These are phyloP conservation scores for Phrynocephalus versicolor DNA, from an alignment of 2,113 vertebrate genomes.

Conservation along the genomic window DNA sequence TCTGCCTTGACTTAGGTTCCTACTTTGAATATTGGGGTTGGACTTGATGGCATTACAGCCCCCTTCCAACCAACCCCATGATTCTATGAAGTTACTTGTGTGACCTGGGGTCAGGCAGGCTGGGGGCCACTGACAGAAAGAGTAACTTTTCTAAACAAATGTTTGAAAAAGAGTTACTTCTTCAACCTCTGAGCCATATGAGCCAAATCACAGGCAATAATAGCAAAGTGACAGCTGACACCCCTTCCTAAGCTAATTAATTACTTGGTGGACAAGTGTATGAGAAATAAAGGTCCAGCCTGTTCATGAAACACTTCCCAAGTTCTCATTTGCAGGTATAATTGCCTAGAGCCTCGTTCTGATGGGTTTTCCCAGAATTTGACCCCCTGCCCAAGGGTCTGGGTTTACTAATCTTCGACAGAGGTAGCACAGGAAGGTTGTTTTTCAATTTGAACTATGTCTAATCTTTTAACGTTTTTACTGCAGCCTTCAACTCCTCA, in stretches of 20 bases:
- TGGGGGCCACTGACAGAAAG: too few species aligned
- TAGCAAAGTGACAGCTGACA: background rate
- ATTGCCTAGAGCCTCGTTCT: rapidly evolving
- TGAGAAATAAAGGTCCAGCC: background rate
- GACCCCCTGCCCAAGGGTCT: background rate
- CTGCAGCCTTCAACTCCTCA: background rate
- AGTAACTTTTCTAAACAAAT: too few species aligned
- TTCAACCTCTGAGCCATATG: too few species aligned
- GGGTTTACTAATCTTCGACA: background rate
- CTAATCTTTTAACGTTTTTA: background rate
- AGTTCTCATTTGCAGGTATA: background rate
- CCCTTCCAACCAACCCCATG: too few species aligned
- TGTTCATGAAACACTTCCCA: background rate
- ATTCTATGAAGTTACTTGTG: too few species aligned
- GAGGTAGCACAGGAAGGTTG: background rate
- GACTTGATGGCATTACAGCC: too few species aligned
- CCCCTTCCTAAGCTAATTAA: background rate
- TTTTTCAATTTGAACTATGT: background rate
- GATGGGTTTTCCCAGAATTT: background rate
- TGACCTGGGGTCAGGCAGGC: too few species aligned
- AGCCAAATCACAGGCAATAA: background rate
- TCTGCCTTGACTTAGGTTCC: too few species aligned
- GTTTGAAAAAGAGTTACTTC: too few species aligned
- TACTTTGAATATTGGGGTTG: too few species aligned
- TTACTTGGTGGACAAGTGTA: background rate